A percentile compares a stretch with the other conserved stretches of the same genome.
These are phyloP conservation scores for Xestia ashworthii DNA, from an alignment of 2,888 invertebrate genomes.

Conservation along the genomic window DNA sequence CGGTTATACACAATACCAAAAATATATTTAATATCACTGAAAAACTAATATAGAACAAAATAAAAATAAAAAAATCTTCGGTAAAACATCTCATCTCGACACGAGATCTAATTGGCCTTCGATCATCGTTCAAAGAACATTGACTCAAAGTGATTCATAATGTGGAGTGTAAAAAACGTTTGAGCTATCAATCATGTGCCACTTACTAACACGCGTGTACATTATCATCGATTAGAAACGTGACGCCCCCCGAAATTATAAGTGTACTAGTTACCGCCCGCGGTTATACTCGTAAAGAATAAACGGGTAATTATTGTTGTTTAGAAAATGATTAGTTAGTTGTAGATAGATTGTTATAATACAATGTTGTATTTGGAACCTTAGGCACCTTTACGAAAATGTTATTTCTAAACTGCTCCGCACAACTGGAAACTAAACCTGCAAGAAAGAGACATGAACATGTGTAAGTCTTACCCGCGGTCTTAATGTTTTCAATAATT, in stretches of 20 bases:
- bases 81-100: not conserved
- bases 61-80: not conserved
- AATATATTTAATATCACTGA: no score
- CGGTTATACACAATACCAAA: no score
- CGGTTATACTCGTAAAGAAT: not conserved
- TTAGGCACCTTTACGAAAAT: not conserved
- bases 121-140: conserved; percentile 30
- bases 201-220: conserved; percentile 32
- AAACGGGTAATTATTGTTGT: not conserved
- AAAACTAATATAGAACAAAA: not conserved
- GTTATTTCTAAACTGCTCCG: no score
- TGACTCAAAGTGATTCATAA: conserved; percentile 27
- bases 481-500: no score
- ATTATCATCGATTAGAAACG: conserved; percentile 33
- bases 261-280: not conserved
- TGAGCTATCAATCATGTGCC: conserved; percentile 45
- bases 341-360: not conserved
- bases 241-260: conserved; percentile 21
- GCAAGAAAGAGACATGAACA: no score
- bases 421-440: no score
- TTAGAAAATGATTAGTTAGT: not conserved
- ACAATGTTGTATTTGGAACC: not conserved
- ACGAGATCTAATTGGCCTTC: conserved; percentile 10
- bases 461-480: no score
- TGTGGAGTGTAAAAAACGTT: conserved; percentile 32